phyloP scores from a whole-genome alignment of 1,140 invertebrate species.

The Aphelinus certus region DNA sequence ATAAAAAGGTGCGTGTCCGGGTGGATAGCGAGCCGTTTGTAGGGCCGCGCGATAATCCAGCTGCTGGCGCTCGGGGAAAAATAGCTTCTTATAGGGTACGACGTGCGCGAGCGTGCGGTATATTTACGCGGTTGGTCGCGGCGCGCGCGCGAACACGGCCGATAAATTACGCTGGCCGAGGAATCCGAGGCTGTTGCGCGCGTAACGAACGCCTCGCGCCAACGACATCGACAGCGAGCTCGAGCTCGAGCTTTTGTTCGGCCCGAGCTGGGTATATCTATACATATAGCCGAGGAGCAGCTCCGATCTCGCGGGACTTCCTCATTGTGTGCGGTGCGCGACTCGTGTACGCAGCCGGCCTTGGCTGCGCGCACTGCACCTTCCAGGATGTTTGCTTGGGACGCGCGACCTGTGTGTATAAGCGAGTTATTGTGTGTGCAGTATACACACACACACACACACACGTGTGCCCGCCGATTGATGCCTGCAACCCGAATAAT shows the following conservation, averaged over 20 bases:
- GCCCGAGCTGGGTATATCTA: background rate
- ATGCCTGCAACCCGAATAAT: too few relatives aligned
- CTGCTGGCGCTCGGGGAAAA: too few relatives aligned
- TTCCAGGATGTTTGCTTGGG: conserved; percentile 9
- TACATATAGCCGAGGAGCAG: background rate
- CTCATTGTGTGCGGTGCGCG: conserved; percentile 5
- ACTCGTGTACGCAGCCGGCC: background rate
- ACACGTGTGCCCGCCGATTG: too few relatives aligned
- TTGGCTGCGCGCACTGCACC: background rate
- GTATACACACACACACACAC: too few relatives aligned
- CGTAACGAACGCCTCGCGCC: conserved; percentile 15
- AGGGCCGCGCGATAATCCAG: too few relatives aligned
- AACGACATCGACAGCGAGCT: background rate
- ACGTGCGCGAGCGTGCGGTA: background rate
- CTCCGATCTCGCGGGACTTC: background rate
- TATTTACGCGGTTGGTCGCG: background rate
- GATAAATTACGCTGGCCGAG: conserved; percentile 27
- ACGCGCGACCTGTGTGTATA: background rate
- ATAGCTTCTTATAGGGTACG: too few relatives aligned
- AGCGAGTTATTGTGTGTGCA: background rate
- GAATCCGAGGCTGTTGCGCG: background rate
- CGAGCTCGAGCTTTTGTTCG: conserved; percentile 9
- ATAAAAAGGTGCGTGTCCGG: too few relatives aligned
- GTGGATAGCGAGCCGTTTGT: too few relatives aligned
- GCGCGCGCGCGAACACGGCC: background rate